These are phyloP conservation scores for Pterocles orientalis DNA, from an alignment of 2,113 vertebrate genomes.

Conservation along the genomic window DNA sequence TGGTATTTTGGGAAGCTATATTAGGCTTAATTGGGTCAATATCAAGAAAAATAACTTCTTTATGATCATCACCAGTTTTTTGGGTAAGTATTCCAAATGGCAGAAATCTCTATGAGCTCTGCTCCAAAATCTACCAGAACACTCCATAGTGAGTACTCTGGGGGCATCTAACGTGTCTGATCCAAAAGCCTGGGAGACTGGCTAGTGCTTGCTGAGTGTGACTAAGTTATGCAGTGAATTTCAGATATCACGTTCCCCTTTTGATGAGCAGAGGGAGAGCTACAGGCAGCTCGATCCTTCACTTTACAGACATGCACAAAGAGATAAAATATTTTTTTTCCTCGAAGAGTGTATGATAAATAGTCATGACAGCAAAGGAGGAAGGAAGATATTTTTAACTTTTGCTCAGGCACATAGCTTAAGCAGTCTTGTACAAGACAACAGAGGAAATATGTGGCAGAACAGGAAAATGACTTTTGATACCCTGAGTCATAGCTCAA, in stretches of 20 bases:
- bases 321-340: not conserved
- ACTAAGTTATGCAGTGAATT: not conserved
- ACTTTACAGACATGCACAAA: not conserved
- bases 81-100: not conserved
- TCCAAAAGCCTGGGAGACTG: not conserved
- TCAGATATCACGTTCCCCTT: not conserved
- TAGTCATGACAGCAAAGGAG: not conserved
- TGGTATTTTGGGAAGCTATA: not conserved
- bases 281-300: not conserved
- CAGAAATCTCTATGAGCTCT: not conserved
- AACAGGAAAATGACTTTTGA: not conserved
- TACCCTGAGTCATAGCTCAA: not conserved
- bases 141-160: not conserved
- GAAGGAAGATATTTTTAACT: constrained; percentile 21
- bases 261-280: not conserved
- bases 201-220: not conserved
- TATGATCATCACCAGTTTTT: accelerated
- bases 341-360: not conserved
- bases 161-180: not conserved
- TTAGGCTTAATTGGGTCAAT: not conserved
- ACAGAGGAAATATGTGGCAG: not conserved
- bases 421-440: not conserved
- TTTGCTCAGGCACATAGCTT: not conserved
- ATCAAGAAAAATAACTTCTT: not conserved
- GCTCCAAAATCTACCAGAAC: not conserved